Evolutionary conservation across 2,797 vertebrate genomes (phyloP).

Genomic region (Aldrovandia affinis): DNA sequence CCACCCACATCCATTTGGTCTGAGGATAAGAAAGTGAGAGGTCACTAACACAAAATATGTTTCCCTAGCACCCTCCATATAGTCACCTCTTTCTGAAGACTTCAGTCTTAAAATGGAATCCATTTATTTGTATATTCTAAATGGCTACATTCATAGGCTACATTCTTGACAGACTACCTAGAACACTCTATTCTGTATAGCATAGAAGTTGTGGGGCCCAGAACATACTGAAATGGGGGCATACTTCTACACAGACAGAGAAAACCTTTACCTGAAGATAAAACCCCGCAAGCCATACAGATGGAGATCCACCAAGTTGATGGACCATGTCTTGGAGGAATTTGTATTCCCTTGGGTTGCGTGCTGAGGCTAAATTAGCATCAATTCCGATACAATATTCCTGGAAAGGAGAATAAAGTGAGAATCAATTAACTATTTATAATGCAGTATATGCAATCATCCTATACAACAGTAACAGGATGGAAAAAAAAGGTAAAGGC

Average conservation of each 20-base stretch:
- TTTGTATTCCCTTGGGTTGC: constrained; percentile 6
- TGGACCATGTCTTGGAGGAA: background rate
- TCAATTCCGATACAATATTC: constrained; percentile 8
- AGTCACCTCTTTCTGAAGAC: too few relatives aligned
- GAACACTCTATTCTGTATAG: background rate
- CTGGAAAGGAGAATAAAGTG: background rate
- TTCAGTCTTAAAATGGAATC: background rate
- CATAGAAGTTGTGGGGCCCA: background rate
- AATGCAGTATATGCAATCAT: too few relatives aligned
- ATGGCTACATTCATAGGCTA: background rate
- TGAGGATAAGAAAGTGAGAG: background rate
- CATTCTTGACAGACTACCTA: too few relatives aligned
- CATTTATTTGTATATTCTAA: background rate
- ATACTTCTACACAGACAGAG: background rate
- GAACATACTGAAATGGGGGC: background rate
- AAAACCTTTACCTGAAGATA: background rate
- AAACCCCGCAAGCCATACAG: background rate
- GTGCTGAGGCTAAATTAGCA: constrained; percentile 14
- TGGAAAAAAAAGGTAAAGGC: too few relatives aligned
- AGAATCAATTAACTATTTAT: too few relatives aligned
- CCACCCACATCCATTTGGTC: constrained; percentile 6
- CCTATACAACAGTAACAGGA: too few relatives aligned
- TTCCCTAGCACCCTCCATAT: background rate
- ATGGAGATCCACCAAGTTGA: background rate
- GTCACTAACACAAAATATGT: background rate